phyloP scores from a whole-genome alignment of 2,888 invertebrate genomes.

The Drosophila falleni region DNA sequence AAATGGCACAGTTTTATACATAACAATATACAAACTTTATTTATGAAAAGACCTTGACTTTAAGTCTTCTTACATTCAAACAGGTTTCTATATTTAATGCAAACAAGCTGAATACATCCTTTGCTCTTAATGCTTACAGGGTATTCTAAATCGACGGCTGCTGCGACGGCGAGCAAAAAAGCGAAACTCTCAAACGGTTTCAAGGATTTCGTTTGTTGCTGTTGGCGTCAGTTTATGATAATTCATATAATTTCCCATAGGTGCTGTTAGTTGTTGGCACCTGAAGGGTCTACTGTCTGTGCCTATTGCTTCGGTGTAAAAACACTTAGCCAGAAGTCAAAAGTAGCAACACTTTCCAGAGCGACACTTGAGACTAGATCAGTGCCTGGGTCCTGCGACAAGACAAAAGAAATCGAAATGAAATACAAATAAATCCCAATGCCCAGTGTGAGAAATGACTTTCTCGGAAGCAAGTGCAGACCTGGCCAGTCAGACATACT shows the following conservation, averaged over 20 bases:
- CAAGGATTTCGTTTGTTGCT: slow-evolving; percentile 69
- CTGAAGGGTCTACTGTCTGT: slow-evolving; percentile 57
- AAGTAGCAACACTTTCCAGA: slow-evolving; percentile 70
- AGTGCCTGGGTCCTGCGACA: slow-evolving; percentile 12
- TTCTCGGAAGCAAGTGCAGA: slow-evolving; percentile 63
- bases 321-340: slow-evolving; percentile 75
- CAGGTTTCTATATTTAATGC: background rate
- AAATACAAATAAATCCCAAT: slow-evolving; percentile 77
- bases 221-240: slow-evolving; percentile 73
- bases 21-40: no score
- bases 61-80: no score
- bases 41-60: no score
- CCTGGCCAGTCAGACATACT: slow-evolving; percentile 30
- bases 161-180: slow-evolving; percentile 39
- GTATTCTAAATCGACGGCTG: slow-evolving; percentile 38
- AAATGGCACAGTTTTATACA: no score
- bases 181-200: slow-evolving; percentile 82
- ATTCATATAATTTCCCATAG: slow-evolving; percentile 77
- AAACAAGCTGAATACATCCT: background rate
- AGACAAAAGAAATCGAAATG: slow-evolving; percentile 79
- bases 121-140: background rate
- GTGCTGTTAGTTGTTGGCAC: slow-evolving; percentile 77
- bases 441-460: slow-evolving; percentile 74
- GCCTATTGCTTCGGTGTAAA: slow-evolving; percentile 46
- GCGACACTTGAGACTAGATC: slow-evolving; percentile 62